Percentiles rank a stretch among this genome's conserved stretches.
Conservation (phyloP, 1,140 invertebrate species). For the Brachionus koreanus region DNA sequence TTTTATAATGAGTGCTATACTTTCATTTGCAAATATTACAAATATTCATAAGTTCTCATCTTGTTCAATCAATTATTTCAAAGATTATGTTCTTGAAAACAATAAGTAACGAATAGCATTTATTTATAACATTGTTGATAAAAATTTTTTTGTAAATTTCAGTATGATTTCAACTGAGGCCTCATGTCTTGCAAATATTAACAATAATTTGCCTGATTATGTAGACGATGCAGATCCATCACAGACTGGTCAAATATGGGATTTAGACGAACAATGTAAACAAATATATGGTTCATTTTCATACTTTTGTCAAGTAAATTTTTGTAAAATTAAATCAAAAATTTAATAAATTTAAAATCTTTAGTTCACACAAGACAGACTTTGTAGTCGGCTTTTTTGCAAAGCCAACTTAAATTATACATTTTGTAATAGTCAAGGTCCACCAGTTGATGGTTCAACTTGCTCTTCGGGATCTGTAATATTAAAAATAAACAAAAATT, state of each 20-base stretch:
- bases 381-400: neutral
- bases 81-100: neutral
- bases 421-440: neutral
- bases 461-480: no score
- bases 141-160: neutral
- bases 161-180: neutral
- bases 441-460: neutral
- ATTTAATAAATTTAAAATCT: neutral
- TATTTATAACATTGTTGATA: neutral
- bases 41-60: neutral
- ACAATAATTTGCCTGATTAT: neutral
- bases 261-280: neutral
- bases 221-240: neutral
- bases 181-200: neutral
- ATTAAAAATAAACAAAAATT: no score
- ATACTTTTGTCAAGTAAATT: no score
- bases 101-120: neutral
- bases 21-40: no score
- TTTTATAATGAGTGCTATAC: no score
- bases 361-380: neutral
- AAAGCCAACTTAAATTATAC: neutral
- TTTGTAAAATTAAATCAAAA: no score
- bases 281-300: no score
- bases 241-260: no score
- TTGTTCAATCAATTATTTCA: constrained; percentile 27